Base-by-base conservation (phyloP, 2,113 vertebrate genomes). In the Elaphurus davidianus region DNA sequence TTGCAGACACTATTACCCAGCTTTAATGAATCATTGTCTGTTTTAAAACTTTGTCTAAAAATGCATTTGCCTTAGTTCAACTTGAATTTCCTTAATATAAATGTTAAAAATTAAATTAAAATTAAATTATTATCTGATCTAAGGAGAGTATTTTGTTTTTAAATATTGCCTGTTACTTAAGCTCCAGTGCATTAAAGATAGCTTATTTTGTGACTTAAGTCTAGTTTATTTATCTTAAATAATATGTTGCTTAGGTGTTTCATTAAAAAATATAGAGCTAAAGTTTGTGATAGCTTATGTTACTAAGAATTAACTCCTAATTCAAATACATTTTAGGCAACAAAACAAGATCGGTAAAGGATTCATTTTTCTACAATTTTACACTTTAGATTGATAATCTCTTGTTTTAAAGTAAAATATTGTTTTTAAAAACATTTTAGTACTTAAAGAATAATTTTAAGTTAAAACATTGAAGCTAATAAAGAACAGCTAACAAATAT, bases 121-220 rank as follows among this genome's bases (percentile, higher is more conserved):
- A 83, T 83, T 83, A 83, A 83, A 83, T 55, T 55, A 55, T 55
- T 83, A 55, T 74, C n/a, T 85, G 6, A 67, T 43, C 23, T 87
- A 96, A 86, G 50, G 17, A 67, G 15, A 64, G 1, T 54, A 54
- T 94, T 98, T 90, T 88, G 57, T 60, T 95, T 97, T 95, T 94
- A 90, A 94, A 94, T 76, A 67, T 19, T 60, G 7, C n/a, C 60
- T 74, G 4, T 83, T 86, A 90, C 36, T 93, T 94, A 94, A 74
- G 60, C 8, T 96, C 25, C 15, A 74, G 13, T 81, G 54, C 13
- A 79, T 95, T 74, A 85, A 88, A 91, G 45, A 67, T 64, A 79
- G 15, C 54, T 94, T 85, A 25, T 78, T 92, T 97, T 95, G 14
- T 93, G 33, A 91, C 23, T 94, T 82, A 94, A 87, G n/a, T 86